Percentiles rank a stretch among this genome's conserved stretches.
Conservation (phyloP, 2,797 vertebrate species). For the Sarcophilus harrisii region DNA sequence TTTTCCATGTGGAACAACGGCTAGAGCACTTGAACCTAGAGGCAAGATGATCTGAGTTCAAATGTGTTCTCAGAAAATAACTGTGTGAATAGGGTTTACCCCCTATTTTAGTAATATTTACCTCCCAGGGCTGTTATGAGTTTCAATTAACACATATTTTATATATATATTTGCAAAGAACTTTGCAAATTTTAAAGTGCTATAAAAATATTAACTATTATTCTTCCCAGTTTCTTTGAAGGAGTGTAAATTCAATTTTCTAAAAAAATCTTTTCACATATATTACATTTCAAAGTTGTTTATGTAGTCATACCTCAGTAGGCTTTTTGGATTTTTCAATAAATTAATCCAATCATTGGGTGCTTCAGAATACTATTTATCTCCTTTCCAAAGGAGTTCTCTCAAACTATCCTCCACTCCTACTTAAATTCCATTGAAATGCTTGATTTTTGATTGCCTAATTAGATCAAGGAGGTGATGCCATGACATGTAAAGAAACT, state of each 20-base stretch:
- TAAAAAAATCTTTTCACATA: constrained; percentile 13
- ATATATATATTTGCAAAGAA: background rate
- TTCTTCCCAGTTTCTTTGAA: background rate
- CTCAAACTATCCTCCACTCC: background rate
- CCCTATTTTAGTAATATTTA: background rate
- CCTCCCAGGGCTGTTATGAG: background rate
- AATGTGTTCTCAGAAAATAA: background rate
- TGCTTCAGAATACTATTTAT: constrained; percentile 10
- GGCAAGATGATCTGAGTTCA: background rate
- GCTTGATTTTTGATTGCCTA: background rate
- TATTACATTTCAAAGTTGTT: constrained; percentile 18
- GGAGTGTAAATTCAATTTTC: background rate
- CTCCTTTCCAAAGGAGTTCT: constrained; percentile 41
- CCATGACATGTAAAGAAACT: background rate
- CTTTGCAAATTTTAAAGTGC: background rate
- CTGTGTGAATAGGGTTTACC: background rate
- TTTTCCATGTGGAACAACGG: background rate
- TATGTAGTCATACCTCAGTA: background rate
- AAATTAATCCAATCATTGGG: background rate
- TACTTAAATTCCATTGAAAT: background rate
- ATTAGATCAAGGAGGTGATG: too few species aligned
- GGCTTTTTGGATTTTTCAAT: constrained; percentile 11
- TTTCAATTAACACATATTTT: background rate
- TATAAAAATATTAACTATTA: background rate
- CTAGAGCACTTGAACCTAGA: background rate